Percentiles rank a stretch among this genome's conserved stretches.
Evolutionary conservation across 2,797 vertebrate species (phyloP).

Genomic region (Myotis planiceps): DNA sequence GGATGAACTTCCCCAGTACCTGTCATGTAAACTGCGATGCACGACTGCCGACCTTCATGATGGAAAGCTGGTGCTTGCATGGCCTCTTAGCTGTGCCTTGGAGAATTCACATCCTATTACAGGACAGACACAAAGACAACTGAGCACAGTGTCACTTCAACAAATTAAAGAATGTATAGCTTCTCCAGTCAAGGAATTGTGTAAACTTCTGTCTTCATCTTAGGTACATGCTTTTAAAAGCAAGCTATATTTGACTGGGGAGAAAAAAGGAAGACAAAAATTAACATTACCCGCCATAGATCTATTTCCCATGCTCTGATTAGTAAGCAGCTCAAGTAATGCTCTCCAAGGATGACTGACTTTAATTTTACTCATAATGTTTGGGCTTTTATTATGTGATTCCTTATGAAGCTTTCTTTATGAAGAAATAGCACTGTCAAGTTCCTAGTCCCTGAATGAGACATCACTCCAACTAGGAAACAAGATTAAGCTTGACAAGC

Average conservation of each 20-base stretch:
- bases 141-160: neutral
- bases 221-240: constrained; percentile 20
- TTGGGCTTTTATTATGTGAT: constrained; percentile 23
- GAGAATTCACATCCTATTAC: neutral
- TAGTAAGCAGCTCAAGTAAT: constrained; percentile 46
- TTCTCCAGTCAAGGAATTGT: neutral
- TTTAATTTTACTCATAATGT: constrained; percentile 71
- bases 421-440: constrained; percentile 48
- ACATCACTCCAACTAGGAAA: constrained; percentile 58
- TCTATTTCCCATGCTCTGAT: constrained; percentile 49
- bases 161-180: neutral
- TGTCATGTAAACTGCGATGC: neutral
- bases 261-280: neutral
- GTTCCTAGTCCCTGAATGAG: constrained; percentile 62
- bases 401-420: constrained; percentile 44
- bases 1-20: neutral
- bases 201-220: neutral
- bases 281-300: neutral
- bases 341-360: constrained; percentile 51
- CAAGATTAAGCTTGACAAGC: constrained; percentile 56
- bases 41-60: neutral
- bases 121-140: neutral
- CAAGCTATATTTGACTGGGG: neutral
- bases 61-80: neutral
- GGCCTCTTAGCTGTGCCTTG: neutral